These are phyloP conservation scores for Climacteris rufus DNA, from an alignment of 2,113 vertebrate species.

Conservation along the genomic window DNA sequence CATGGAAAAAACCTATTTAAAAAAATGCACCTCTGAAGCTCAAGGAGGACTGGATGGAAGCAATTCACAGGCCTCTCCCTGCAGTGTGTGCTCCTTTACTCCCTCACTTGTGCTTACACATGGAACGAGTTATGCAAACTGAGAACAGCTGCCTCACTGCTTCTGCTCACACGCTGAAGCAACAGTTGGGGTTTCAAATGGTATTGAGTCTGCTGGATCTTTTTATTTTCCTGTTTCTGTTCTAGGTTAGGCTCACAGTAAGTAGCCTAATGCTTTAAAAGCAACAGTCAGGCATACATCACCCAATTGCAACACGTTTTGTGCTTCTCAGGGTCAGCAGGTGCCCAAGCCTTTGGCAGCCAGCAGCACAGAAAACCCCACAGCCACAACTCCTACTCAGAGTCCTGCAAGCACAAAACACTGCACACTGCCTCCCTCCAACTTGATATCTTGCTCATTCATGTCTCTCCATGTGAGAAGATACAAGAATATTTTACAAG, in stretches of 20 bases:
- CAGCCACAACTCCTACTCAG: background rate
- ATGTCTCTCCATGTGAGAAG: background rate
- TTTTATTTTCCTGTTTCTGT: background rate
- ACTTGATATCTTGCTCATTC: background rate
- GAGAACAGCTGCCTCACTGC: constrained; percentile 5
- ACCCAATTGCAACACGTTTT: background rate
- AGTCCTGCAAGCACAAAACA: background rate
- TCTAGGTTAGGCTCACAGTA: background rate
- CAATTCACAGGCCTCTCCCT: background rate
- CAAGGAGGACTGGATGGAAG: background rate
- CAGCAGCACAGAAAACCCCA: background rate
- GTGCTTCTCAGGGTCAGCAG: background rate
- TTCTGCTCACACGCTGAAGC: background rate
- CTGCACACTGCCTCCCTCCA: background rate
- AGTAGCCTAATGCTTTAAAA: background rate
- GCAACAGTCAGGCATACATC: background rate
- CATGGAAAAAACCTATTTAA: constrained; percentile 10
- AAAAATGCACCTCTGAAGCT: background rate
- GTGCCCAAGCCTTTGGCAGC: background rate
- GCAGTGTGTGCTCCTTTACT: background rate
- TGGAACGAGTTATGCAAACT: constrained; percentile 22
- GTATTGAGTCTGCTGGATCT: background rate
- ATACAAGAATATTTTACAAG: background rate
- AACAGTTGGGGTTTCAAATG: background rate
- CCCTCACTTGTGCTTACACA: background rate